phyloP scores from a whole-genome alignment of 2,797 vertebrate species.

The Gymnothorax javanicus region DNA sequence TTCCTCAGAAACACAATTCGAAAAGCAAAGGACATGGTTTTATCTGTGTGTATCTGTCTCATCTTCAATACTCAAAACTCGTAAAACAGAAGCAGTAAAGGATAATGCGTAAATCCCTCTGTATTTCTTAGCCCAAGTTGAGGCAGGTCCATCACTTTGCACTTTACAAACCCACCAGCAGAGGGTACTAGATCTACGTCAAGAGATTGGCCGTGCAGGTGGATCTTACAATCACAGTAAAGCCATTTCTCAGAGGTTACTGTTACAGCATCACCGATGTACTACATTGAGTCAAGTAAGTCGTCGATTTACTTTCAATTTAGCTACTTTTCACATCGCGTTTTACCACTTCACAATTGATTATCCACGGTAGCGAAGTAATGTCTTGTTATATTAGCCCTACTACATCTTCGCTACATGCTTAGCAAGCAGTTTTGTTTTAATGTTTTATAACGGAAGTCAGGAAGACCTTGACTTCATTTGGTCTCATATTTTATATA shows the following conservation, averaged over 20 bases:
- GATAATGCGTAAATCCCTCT: not conserved
- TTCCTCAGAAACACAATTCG: not conserved
- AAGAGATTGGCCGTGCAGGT: slow-evolving; percentile 30
- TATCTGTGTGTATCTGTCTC: not conserved
- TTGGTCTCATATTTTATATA: slow-evolving; percentile 9
- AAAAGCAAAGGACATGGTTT: not conserved
- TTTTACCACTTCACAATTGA: not conserved
- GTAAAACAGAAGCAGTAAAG: not conserved
- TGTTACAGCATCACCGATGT: not conserved
- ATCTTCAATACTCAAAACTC: not conserved
- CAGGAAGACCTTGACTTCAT: not conserved
- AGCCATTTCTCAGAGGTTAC: not conserved
- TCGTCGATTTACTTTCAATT: not conserved
- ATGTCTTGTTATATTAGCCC: not conserved
- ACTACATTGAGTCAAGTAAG: not conserved
- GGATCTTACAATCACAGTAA: slow-evolving; percentile 17
- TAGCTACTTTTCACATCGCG: not conserved
- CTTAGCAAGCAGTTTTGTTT: not conserved
- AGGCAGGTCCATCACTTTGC: not conserved
- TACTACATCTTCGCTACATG: not conserved
- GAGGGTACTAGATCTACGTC: slow-evolving; percentile 26
- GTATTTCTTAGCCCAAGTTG: not conserved
- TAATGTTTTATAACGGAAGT: slow-evolving; percentile 5
- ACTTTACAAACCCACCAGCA: slow-evolving; percentile 1
- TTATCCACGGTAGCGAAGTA: not conserved